phyloP scores from a whole-genome alignment of 2,113 vertebrate species.

The Zeus faber region DNA sequence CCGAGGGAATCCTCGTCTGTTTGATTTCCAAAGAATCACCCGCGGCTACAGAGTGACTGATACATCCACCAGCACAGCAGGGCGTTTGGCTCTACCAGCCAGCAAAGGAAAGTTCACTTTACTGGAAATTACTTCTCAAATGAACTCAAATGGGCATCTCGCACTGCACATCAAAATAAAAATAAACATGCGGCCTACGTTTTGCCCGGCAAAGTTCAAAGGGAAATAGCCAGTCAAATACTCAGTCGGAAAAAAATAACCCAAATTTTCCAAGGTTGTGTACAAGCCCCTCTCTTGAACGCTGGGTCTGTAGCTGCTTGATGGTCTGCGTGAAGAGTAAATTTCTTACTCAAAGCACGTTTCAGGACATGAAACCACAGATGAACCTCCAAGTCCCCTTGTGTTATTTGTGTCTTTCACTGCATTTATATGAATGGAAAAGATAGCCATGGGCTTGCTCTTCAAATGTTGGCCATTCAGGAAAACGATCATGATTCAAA shows the following conservation, averaged over 20 bases:
- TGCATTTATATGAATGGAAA: too few species aligned
- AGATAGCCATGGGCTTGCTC: too few species aligned
- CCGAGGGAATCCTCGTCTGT: neutral
- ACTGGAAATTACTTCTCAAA: neutral
- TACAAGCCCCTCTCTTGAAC: neutral
- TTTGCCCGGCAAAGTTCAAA: neutral
- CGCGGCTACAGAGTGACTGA: conserved; percentile 19
- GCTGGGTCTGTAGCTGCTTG: too few species aligned
- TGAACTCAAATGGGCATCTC: conserved; percentile 5
- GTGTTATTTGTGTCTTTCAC: too few species aligned
- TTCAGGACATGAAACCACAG: too few species aligned
- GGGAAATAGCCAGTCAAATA: neutral
- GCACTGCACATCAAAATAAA: neutral
- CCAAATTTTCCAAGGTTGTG: neutral
- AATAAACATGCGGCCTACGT: neutral
- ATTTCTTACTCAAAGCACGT: too few species aligned
- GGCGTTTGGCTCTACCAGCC: neutral
- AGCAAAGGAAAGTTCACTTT: conserved; percentile 8
- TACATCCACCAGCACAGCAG: conserved; percentile 13
- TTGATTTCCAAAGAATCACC: conserved; percentile 16
- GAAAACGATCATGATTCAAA: too few species aligned
- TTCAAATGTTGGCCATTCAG: too few species aligned
- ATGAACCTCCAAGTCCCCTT: too few species aligned
- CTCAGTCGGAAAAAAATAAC: neutral
- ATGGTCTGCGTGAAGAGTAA: too few species aligned